Conservation (phyloP, 2,797 vertebrate species). For the Hydrocynus forskahlii region DNA sequence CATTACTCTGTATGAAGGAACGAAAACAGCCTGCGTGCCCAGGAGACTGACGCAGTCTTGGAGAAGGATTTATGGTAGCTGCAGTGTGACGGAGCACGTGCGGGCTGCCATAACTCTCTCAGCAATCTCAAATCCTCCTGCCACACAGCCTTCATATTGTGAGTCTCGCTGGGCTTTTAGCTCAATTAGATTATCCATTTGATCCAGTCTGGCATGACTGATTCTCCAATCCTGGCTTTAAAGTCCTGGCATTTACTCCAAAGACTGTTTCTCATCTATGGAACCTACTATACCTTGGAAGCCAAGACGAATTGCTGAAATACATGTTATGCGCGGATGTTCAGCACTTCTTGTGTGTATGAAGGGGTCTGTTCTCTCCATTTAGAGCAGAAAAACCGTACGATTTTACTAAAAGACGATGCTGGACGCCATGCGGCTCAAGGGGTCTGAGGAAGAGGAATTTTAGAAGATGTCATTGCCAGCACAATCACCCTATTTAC, state of each 20-base stretch:
- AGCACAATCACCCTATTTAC: too few relatives aligned
- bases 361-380: too few relatives aligned
- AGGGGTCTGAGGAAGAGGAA: too few relatives aligned
- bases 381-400: too few relatives aligned
- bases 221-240: constrained; percentile 39
- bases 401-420: too few relatives aligned
- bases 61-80: constrained; percentile 63
- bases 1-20: constrained; percentile 14
- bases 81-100: constrained; percentile 54
- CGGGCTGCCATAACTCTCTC: constrained; percentile 46
- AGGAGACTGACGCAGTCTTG: constrained; percentile 26
- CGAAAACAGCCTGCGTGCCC: neutral
- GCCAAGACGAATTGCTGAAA: neutral
- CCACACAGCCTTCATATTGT: constrained; percentile 44
- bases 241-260: constrained; percentile 17
- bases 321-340: too few relatives aligned
- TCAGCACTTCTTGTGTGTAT: too few relatives aligned
- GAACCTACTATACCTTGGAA: neutral
- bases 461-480: too few relatives aligned
- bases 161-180: constrained; percentile 55
- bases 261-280: constrained; percentile 56
- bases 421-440: too few relatives aligned
- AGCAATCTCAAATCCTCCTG: constrained; percentile 39
- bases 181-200: constrained; percentile 60
- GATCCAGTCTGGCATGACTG: constrained; percentile 46